Evolutionary conservation across 1,140 invertebrate species (phyloP), one percentile per base, ranked within the genome.

Genomic region (Drosophila busckii): DNA sequence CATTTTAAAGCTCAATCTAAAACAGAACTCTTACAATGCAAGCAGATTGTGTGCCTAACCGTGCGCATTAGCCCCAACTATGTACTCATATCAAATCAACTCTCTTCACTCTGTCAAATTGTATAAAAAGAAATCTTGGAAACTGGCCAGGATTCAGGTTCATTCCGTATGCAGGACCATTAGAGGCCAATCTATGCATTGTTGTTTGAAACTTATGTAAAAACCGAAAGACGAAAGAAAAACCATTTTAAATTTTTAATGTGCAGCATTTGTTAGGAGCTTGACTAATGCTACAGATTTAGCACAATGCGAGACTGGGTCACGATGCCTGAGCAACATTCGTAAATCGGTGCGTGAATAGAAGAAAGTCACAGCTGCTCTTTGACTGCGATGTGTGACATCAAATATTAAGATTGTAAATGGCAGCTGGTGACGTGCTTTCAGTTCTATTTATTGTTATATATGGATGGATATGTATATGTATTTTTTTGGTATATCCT

Each of bases 331-430:
- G 12, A 15, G 3, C 15, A 25, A 8, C 8, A 5, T 16, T 10
- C 17, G 1, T 10, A 3, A 3, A 15, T n/a, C 22, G 9, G 4
- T 32, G 16, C n/a, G 1, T 15, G 12, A 35, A 28, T 17, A 7
- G 13, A 13, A 31, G 23, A 53, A 19, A 22, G 56, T 44, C 75
- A 32, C 75, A 82, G 46, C 69, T 82, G 75, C 17, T 34, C 15
- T 17, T 17, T 34, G 10, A 45, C 29, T 70, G 65, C 61, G 70
- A 48, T 49, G 48, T 70, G 46, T 54, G 46, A 66, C 75, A 82
- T 82, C 65, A 82, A 82, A 82, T 82, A 82, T 82, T 82, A 82
- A 82, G 70, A 83, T 75, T 82, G 70, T 41, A 55, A 40, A 52
- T 41, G 70, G 64, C 75, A 82, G 75, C 55, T 82, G 75, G 53